These are phyloP conservation scores for Epizoanthus stellaris DNA, from an alignment of 92 coral and sea anemone species.

Conservation along the genomic window DNA sequence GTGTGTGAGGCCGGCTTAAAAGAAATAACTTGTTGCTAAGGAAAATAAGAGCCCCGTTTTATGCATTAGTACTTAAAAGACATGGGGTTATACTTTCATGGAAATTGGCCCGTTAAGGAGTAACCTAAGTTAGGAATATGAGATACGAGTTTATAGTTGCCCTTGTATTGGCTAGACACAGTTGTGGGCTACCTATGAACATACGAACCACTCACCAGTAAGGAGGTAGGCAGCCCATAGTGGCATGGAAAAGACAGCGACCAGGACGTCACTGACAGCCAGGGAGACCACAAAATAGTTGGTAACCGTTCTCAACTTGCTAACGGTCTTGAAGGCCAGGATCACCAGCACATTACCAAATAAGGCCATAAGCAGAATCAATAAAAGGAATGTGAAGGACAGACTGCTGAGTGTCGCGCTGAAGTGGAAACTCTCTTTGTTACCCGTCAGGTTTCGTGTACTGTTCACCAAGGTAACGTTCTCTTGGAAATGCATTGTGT, in stretches of 20 bases:
- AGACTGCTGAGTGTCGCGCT: constrained; percentile 52
- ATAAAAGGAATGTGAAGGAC: constrained; percentile 72
- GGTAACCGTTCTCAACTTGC: constrained; percentile 87
- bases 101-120: no score
- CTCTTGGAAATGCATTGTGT: not conserved
- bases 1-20: no score
- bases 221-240: constrained; percentile 89
- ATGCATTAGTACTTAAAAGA: no score
- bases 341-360: constrained; percentile 88
- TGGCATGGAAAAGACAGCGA: constrained; percentile 83
- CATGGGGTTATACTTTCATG: no score
- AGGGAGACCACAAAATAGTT: constrained; percentile 94
- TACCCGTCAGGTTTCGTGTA: not conserved
- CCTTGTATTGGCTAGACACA: not conserved
- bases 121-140: no score
- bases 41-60: no score
- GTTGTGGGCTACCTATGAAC: not conserved
- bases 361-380: constrained; percentile 71
- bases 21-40: no score
- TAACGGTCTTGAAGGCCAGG: constrained; percentile 72
- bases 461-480: constrained; percentile 1
- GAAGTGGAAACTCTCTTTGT: constrained; percentile 3
- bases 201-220: constrained; percentile 40
- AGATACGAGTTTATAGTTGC: no score
- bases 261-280: constrained; percentile 82